Percentiles rank a stretch among this genome's conserved stretches.
Evolutionary conservation across 2,888 invertebrate genomes (phyloP).

Genomic region (Philaethria dido): DNA sequence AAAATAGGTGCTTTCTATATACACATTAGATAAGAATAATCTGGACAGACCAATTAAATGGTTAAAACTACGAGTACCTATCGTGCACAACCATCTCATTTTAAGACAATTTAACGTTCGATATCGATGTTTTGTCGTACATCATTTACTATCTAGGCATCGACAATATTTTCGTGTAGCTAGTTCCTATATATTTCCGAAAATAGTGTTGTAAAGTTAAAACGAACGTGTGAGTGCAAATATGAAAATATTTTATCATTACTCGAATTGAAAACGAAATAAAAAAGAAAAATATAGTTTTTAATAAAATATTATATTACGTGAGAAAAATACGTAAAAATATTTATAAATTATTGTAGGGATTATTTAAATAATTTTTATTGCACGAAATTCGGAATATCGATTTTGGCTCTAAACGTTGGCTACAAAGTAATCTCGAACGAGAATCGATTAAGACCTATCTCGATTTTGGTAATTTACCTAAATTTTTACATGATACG

Average conservation of each 20-base stretch:
- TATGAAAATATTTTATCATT: conserved; percentile 22
- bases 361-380: conserved; percentile 4
- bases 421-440: conserved; percentile 3
- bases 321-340: conserved; percentile 9
- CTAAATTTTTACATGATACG: conserved; percentile 27
- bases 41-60: conserved; percentile 76
- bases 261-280: conserved; percentile 6
- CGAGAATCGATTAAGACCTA: conserved; percentile 7
- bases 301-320: neutral
- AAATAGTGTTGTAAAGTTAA: conserved; percentile 20
- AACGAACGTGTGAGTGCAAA: conserved; percentile 28
- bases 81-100: conserved; percentile 82
- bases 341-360: neutral
- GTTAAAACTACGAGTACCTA: conserved; percentile 63
- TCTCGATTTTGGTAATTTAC: conserved; percentile 19
- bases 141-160: conserved; percentile 24
- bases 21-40: conserved; percentile 42
- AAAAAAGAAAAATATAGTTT: neutral
- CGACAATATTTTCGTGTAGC: conserved; percentile 29
- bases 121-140: conserved; percentile 36
- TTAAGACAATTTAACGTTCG: conserved; percentile 54
- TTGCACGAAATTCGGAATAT: conserved; percentile 16
- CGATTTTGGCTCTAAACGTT: conserved; percentile 13
- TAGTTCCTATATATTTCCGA: conserved; percentile 28
- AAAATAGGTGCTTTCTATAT: conserved; percentile 12